Conservation (phyloP, 2,113 vertebrate species). For the Trogon surrucura region DNA sequence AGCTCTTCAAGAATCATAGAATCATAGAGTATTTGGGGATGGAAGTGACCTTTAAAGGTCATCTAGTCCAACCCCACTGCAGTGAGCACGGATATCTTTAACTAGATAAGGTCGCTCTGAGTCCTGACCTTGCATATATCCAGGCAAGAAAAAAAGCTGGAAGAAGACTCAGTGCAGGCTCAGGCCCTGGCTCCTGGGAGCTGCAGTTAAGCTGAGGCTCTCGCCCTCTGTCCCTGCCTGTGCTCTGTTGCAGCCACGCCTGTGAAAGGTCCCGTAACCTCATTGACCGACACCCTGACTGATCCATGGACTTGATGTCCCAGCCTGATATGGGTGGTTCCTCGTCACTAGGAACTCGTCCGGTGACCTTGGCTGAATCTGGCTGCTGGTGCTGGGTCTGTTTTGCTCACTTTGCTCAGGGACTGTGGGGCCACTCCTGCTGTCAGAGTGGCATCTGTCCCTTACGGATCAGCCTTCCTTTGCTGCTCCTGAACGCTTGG, state of each 20-base stretch:
- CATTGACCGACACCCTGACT: neutral
- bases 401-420: neutral
- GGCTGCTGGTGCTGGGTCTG: fast-evolving
- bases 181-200: neutral
- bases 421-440: neutral
- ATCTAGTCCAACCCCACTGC: too few relatives aligned
- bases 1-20: neutral
- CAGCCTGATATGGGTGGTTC: fast-evolving
- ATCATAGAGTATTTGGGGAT: too few relatives aligned
- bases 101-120: too few relatives aligned
- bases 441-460: neutral
- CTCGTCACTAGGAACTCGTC: neutral
- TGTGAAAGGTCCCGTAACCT: neutral
- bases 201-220: neutral
- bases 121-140: too few relatives aligned
- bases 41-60: too few relatives aligned
- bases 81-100: too few relatives aligned
- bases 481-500: neutral
- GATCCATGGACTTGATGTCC: neutral
- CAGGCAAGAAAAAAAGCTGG: neutral
- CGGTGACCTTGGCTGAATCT: neutral
- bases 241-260: neutral
- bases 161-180: neutral
- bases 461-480: neutral
- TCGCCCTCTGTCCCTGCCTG: neutral